Evolutionary conservation across 2,888 invertebrate species (phyloP).

Genomic region (Andrena flavipes): DNA sequence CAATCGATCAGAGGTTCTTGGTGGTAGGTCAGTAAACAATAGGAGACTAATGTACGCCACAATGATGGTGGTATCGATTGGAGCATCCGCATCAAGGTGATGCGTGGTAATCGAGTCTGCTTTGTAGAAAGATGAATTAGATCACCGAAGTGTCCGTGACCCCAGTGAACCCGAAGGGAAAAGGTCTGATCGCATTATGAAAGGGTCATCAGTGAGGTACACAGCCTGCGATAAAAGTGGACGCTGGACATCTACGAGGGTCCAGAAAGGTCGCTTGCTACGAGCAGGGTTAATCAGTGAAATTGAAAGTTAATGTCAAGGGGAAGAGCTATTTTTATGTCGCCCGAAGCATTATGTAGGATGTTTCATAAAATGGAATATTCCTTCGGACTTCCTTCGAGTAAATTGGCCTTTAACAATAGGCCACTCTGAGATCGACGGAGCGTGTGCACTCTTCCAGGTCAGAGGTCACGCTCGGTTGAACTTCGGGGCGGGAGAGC

Average conservation of each 20-base stretch:
- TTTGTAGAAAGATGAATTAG: not conserved
- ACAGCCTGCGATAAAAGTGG: constrained; percentile 24
- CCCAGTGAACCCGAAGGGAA: constrained; percentile 30
- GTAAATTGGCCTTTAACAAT: constrained; percentile 59
- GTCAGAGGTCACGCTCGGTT: constrained; percentile 64
- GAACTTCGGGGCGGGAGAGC: constrained; percentile 35
- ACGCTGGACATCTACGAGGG: not conserved
- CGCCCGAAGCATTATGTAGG: not conserved
- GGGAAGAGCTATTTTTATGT: not conserved
- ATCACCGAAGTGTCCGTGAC: constrained; percentile 29
- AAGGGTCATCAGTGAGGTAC: constrained; percentile 25
- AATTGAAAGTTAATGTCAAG: not conserved
- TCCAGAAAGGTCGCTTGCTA: constrained; percentile 21
- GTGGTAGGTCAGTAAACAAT: constrained; percentile 40
- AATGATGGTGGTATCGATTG: constrained; percentile 30
- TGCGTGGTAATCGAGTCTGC: constrained; percentile 25
- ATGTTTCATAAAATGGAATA: constrained; percentile 8
- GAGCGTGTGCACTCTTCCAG: constrained; percentile 64
- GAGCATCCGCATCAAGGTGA: constrained; percentile 26
- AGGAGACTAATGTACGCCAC: not conserved
- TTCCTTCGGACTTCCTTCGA: constrained; percentile 40
- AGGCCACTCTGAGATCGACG: constrained; percentile 36
- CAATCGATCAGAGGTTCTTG: constrained; percentile 33
- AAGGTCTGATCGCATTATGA: constrained; percentile 42
- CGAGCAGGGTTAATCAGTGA: not conserved